Percentiles rank a stretch among this genome's conserved stretches.
Conservation (phyloP, 2,797 vertebrate genomes). For the Cyprinodon diabolis region DNA sequence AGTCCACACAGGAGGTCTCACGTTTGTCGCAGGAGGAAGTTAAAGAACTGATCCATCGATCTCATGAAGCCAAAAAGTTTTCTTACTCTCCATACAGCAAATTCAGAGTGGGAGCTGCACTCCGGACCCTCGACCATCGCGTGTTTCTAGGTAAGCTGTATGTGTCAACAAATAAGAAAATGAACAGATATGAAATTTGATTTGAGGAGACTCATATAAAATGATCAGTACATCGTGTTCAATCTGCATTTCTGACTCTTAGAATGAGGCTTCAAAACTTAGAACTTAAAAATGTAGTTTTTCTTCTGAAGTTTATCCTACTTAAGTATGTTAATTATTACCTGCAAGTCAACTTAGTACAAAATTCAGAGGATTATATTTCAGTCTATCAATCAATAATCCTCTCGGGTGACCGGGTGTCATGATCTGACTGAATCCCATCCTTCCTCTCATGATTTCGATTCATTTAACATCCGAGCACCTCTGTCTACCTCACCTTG, state of each 20-base stretch:
- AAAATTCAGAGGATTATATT: neutral
- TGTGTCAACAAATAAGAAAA: neutral
- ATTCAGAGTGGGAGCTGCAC: constrained; percentile 91
- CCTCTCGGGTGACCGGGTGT: neutral
- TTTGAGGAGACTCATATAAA: neutral
- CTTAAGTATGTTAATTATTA: constrained; percentile 37
- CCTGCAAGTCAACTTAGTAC: neutral
- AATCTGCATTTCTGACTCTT: neutral
- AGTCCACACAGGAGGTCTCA: constrained; percentile 8
- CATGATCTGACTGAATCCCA: neutral
- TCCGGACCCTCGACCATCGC: constrained; percentile 79
- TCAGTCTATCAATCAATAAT: neutral
- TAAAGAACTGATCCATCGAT: constrained; percentile 64
- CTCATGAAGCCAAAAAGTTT: constrained; percentile 81
- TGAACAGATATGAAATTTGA: neutral
- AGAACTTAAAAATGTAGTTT: neutral
- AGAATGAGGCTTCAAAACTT: no score
- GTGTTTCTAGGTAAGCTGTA: constrained; percentile 85
- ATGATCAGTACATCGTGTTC: neutral
- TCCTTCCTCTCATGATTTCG: neutral
- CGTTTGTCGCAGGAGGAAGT: constrained; percentile 37
- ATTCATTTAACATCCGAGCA: neutral
- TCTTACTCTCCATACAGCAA: constrained; percentile 93
- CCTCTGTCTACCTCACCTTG: constrained; percentile 4
- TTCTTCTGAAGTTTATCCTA: neutral